Percentiles rank a stretch among this genome's conserved stretches.
phyloP scores from a whole-genome alignment of 2,888 invertebrate genomes.

The Glaucopsyche alexis region DNA sequence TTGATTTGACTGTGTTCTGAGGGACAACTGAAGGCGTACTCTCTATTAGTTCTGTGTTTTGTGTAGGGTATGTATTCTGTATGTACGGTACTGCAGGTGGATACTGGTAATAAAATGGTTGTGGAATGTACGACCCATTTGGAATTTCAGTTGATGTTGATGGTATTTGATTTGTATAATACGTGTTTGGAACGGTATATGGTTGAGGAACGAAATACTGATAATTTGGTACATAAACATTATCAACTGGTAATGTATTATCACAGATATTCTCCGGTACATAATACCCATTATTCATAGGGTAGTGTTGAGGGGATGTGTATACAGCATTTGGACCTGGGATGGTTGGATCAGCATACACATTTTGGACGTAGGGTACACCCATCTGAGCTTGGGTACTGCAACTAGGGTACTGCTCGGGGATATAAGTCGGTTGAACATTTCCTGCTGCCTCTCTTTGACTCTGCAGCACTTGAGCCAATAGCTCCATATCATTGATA shows the following conservation, averaged over 20 bases:
- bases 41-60: conserved; percentile 43
- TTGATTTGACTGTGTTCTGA: conserved; percentile 60
- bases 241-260: conserved; percentile 51
- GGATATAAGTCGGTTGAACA: conserved; percentile 49
- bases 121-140: conserved; percentile 62
- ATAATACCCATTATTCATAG: conserved; percentile 63
- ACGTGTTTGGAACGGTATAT: conserved; percentile 50
- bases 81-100: conserved; percentile 56
- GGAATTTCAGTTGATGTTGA: conserved; percentile 49
- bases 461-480: conserved; percentile 87
- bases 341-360: conserved; percentile 61
- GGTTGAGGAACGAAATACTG: conserved; percentile 65
- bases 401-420: conserved; percentile 58
- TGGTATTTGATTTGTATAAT: conserved; percentile 53
- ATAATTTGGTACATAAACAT: conserved; percentile 64
- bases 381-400: conserved; percentile 64
- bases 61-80: conserved; percentile 44
- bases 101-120: conserved; percentile 66
- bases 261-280: conserved; percentile 53
- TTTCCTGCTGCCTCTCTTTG: conserved; percentile 60
- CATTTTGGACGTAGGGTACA: conserved; percentile 61
- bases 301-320: conserved; percentile 60
- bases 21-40: conserved; percentile 43
- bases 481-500: conserved; percentile 94
- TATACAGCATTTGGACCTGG: conserved; percentile 61